Evolutionary conservation across 2,888 invertebrate genomes (phyloP).

Genomic region (Chelonus formosanus): DNA sequence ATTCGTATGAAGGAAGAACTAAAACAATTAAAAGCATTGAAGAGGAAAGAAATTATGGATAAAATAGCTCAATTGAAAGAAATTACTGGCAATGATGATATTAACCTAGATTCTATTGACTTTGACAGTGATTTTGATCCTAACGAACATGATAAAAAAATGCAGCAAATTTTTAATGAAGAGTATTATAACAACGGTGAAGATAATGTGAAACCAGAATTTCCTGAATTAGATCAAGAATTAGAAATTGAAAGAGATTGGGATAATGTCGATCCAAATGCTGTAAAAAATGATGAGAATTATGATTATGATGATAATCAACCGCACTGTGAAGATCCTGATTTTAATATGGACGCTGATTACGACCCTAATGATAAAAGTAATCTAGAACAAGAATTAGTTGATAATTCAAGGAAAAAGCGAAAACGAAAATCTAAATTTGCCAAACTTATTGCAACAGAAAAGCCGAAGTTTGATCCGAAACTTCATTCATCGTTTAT

Average conservation of each 20-base stretch:
- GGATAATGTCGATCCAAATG: conserved; percentile 71
- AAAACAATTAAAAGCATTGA: conserved; percentile 85
- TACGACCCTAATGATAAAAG: conserved; percentile 71
- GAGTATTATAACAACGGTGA: conserved; percentile 80
- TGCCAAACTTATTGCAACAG: conserved; percentile 74
- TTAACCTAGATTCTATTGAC: conserved; percentile 67
- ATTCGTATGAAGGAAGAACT: conserved; percentile 85
- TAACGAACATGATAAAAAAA: conserved; percentile 83
- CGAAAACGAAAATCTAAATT: conserved; percentile 78
- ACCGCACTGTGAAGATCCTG: conserved; percentile 80
- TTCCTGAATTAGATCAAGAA: conserved; percentile 82
- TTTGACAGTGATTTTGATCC: conserved; percentile 93
- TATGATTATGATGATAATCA: conserved; percentile 50
- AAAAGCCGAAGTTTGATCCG: conserved; percentile 89
- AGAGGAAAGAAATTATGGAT: conserved; percentile 88
- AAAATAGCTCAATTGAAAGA: conserved; percentile 87
- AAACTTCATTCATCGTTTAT: conserved; percentile 76
- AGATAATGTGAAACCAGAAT: conserved; percentile 82
- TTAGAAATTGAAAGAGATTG: conserved; percentile 73
- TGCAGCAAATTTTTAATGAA: conserved; percentile 87
- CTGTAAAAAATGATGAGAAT: conserved; percentile 58
- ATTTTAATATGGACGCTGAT: conserved; percentile 92
- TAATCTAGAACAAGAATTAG: conserved; percentile 68
- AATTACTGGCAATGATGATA: conserved; percentile 73
- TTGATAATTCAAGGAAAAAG: conserved; percentile 71